phyloP scores from a whole-genome alignment of 2,113 vertebrate species.

The Trematomus loennbergii region DNA sequence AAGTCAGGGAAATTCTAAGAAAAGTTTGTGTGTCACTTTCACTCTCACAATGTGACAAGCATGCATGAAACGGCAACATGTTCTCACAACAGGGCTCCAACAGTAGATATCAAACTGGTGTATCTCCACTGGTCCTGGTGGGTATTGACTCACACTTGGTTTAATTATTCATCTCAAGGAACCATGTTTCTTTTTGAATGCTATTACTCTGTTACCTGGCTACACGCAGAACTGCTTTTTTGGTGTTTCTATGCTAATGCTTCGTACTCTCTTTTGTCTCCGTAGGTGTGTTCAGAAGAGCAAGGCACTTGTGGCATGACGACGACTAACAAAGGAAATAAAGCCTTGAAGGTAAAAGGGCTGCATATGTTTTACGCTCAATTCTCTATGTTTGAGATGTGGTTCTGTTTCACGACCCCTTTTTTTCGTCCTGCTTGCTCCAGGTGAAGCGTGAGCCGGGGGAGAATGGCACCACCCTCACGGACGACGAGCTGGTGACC shows the following conservation, averaged over 20 bases:
- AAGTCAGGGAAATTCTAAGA: constrained; percentile 77
- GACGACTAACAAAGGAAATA: constrained; percentile 88
- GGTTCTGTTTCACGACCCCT: not conserved
- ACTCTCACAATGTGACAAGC: constrained; percentile 35
- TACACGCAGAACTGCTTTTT: not conserved
- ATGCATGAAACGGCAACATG: constrained; percentile 32
- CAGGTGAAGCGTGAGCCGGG: constrained; percentile 99
- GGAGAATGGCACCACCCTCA: constrained; percentile 98
- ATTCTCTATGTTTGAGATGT: not conserved
- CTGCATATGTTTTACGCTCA: not conserved
- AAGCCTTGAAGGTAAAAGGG: constrained; percentile 86
- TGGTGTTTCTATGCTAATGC: not conserved
- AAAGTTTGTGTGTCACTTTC: constrained; percentile 64
- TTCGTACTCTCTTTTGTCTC: constrained; percentile 34
- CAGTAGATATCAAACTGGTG: not conserved
- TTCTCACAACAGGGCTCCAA: constrained; percentile 20
- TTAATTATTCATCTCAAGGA: not conserved
- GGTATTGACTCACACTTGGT: constrained; percentile 18
- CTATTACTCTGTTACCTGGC: not conserved
- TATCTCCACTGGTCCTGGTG: constrained; percentile 33
- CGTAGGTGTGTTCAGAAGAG: constrained; percentile 82
- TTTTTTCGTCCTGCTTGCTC: not conserved
- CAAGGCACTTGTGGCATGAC: constrained; percentile 86
- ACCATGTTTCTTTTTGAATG: not conserved
- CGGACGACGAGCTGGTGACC: constrained; percentile 97